Base-by-base conservation (phyloP, 2,888 invertebrate genomes). In the Ormyrus thymus region DNA sequence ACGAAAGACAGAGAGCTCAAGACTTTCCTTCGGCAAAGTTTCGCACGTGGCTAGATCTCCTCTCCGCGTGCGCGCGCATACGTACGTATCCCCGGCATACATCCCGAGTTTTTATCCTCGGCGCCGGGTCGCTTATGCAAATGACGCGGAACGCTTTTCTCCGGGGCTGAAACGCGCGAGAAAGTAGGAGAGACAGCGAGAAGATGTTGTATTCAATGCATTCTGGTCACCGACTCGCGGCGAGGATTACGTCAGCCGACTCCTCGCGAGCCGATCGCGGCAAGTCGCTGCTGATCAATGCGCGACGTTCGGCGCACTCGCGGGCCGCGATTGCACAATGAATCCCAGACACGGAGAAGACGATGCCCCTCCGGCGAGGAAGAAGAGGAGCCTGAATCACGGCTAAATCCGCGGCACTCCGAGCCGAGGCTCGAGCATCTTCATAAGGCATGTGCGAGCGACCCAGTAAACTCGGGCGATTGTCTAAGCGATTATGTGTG, bases 181-280 rank as follows among this genome's bases (percentile, higher is more conserved):
- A 81, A 79, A 79, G 79, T 73, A 55, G 9, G 61, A 56, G 59
- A 66, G 62, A 74, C 68, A 55, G 64, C 5, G 51, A 13, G 45
- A 62, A 64, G 15, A 64, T 64, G 65, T 69, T 76, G 46, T 74
- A 81, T 76, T 79, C 79, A 79, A 76, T 65, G 58, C 56, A 81
- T 79, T 76, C 77, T 81, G 81, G 81, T 82, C 79, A 73, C 80
- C 77, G 78, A 74, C 76, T 78, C 62, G 70, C 56, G 53, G 9
- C 29, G 50, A 70, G 80, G 29, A 83, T 83, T 83, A 78, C 82
- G 81, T 82, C 80, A 74, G 66, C 64, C 50, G 29, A 45, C 29
- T 29, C 29, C 9, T 56, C 48, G 61, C 70, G 77, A 74, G 78
- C 65, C 68, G 75, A 81, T 78, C 75, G 69, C 61, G 8, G 6